Evolutionary conservation across 1,140 invertebrate genomes (phyloP).

Genomic region (Drosophila simulans): DNA sequence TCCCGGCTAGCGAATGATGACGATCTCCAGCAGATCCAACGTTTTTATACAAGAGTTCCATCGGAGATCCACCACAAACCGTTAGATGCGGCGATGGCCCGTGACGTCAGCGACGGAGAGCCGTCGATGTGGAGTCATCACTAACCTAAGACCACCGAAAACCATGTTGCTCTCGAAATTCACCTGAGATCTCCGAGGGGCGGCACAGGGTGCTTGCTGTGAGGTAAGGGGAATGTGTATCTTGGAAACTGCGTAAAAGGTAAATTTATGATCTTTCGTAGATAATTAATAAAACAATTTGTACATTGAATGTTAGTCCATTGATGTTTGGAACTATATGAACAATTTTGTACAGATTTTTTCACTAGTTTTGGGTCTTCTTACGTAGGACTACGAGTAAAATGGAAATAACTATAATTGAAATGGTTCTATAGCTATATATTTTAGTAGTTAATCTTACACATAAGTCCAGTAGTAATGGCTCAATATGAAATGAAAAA

Average conservation of each 20-base stretch:
- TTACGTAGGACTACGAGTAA: no score
- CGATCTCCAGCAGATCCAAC: conserved; percentile 39
- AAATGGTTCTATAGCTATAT: no score
- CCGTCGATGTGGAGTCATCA: conserved; percentile 3
- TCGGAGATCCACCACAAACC: conserved; percentile 32
- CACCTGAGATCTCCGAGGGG: conserved; percentile 33
- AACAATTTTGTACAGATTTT: no score
- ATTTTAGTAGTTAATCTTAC: no score
- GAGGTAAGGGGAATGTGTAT: no score
- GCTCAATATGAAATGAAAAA: no score
- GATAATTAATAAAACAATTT: not conserved
- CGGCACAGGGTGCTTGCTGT: conserved; percentile 14
- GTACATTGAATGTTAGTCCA: no score
- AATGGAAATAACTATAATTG: no score
- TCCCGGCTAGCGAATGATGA: conserved; percentile 69
- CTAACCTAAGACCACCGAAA: not conserved
- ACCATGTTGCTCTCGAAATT: conserved; percentile 51
- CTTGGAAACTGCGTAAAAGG: not conserved
- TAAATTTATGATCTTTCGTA: not conserved
- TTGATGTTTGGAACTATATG: no score
- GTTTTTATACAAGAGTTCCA: conserved; percentile 72
- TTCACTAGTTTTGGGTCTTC: no score
- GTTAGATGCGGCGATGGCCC: conserved; percentile 44
- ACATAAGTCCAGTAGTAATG: no score
- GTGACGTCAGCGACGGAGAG: conserved; percentile 48